Base-by-base conservation (phyloP, 2,797 vertebrate genomes). In the Phataginus tricuspis region DNA sequence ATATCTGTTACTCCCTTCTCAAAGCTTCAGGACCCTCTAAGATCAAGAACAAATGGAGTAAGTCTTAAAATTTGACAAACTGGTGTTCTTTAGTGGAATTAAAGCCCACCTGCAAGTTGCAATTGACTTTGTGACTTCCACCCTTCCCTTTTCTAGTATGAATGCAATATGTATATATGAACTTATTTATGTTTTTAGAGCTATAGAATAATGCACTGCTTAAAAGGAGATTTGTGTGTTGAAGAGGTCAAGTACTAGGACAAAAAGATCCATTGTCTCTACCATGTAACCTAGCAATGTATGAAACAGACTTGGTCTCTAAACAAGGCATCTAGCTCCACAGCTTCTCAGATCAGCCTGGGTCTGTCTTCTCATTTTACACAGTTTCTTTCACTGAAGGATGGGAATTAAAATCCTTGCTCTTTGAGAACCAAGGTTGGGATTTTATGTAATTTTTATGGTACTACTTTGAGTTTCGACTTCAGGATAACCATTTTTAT, bases 401-500 rank as follows among this genome's bases (percentile, higher is more conserved):
- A 29, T 45, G 4, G 2, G 25, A 55, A 86, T 21, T 4, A 66
- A 79, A 74, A 59, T 31, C 29, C 11, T 84, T 84, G 29, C 23
- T 71, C 25, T 79, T 84, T 87, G 53, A 90, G 45, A 90, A 69
- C 27, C n/a, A 85, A 61, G n/a, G 25, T 69, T 85, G 45, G 14
- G 72, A 64, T 16, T 66, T 87, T 27, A 27, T 39, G 21, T 23
- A 51, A 6, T 59, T 84, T 69, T 90, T 31, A 57, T 51, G 9
- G 29, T 31, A 45, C 19, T 69, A 39, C 34, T 77, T 87, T 79
- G 42, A 49, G 31, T 66, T 42, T 77, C 37, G 31, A 15, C 59
- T 78, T 86, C 53, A 34, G 68, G 55, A 29, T 68, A 95, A 78
- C 18, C 63, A 57, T 69, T 95, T 95, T 96, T 39, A 42, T 66